Conservation (phyloP, 2,888 invertebrate genomes). For the Megamerina dolium region DNA sequence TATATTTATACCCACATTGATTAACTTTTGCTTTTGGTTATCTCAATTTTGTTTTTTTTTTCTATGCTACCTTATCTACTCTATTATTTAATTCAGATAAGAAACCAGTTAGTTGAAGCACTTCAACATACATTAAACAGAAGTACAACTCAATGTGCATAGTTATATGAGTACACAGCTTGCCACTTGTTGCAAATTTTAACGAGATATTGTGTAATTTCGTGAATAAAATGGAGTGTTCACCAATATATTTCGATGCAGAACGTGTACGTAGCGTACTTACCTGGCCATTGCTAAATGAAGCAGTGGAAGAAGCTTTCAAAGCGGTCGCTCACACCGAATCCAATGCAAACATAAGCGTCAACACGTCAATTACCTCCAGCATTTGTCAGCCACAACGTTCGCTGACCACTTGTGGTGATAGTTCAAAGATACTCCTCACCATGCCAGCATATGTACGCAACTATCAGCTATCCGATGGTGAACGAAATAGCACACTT, state of each 20-base stretch:
- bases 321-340: slow-evolving; percentile 31
- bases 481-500: slow-evolving; percentile 31
- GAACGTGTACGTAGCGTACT: slow-evolving; percentile 43
- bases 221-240: no score
- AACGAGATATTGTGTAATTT: no score
- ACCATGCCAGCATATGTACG: slow-evolving; percentile 52
- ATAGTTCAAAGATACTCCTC: slow-evolving; percentile 36
- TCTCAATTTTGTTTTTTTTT: no score
- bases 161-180: no score
- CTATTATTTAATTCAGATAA: no score
- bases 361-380: background rate
- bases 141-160: no score
- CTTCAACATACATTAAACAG: no score
- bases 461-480: slow-evolving; percentile 30
- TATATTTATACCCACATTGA: no score
- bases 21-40: no score
- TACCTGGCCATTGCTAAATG: slow-evolving; percentile 45
- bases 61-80: no score
- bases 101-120: no score
- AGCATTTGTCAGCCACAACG: slow-evolving; percentile 38
- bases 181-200: no score
- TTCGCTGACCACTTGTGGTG: slow-evolving; percentile 31
- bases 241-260: slow-evolving; percentile 30
- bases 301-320: slow-evolving; percentile 47
- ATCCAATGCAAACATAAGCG: slow-evolving; percentile 4